Evolutionary conservation across 2,888 invertebrate genomes (phyloP), one percentile per base, ranked within the genome.

Genomic region (Leistus spinibarbis): DNA sequence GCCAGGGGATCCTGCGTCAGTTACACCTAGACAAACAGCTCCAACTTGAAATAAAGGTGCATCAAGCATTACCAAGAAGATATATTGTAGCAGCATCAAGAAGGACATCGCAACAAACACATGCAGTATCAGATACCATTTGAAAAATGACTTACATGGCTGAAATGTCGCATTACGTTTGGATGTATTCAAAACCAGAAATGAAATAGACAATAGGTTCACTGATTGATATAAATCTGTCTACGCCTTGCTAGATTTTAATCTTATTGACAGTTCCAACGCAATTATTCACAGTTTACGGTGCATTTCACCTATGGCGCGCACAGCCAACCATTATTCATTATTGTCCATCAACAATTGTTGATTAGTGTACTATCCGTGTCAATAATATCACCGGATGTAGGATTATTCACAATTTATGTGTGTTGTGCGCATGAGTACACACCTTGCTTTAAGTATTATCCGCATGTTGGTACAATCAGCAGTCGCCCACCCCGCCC

Each of bases 151-250:
- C 63, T 54, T 64, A 71, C 71, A 71, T 53, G 71, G 22, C 63
- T 71, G 71, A 71, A 71, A 63, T 71, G 71, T 71, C 64, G 64
- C 54, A 64, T 71, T 71, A 64, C 27, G 40, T 23, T 23, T 64
- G 71, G 64, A 71, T 71, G 63, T 71, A 71, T 71, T 54, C 64
- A 64, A 64, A 40, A 63, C 54, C 62, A 64, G 71, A 71, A 71
- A 60, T 69, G 54, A 63, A 23, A 73, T 73, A 73, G 66, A 73
- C 72, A 73, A 73, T 73, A 66, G 66, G 57, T 60, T 54, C 66
- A 66, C 66, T 65, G 72, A 66, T 73, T 73, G 72, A 73, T 73
- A 73, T 73, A 73, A 73, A 73, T 73, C 66, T 73, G 66, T 73
- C 72, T 56, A 73, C 66, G 72, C 72, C 72, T 73, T 65, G 56